phyloP scores from a whole-genome alignment of 1,140 invertebrate genomes.

The Zaprionus tsacasi region DNA sequence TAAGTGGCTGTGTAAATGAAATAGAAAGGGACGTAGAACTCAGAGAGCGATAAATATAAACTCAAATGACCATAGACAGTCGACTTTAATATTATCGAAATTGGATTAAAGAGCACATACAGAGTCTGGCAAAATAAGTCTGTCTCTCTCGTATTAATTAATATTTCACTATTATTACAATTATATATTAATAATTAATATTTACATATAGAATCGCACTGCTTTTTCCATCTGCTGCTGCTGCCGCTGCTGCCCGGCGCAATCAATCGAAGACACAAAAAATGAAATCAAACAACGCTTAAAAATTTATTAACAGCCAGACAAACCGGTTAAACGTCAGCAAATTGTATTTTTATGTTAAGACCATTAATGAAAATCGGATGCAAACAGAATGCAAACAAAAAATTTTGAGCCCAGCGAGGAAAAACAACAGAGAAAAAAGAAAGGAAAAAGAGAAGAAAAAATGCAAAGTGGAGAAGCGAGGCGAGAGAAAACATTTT shows the following conservation, averaged over 20 bases:
- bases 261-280: slow-evolving; percentile 41
- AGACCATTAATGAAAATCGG: slow-evolving; percentile 79
- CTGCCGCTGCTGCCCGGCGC: too few species aligned
- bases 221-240: not conserved
- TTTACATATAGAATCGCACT: not conserved
- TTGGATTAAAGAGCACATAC: too few species aligned
- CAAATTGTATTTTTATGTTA: slow-evolving; percentile 82
- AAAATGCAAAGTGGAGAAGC: slow-evolving; percentile 5
- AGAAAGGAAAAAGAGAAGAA: slow-evolving; percentile 12
- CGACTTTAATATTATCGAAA: too few species aligned
- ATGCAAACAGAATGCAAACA: slow-evolving; percentile 70
- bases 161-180: not conserved
- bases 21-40: not conserved
- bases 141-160: not conserved
- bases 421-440: slow-evolving; percentile 14
- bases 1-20: not conserved
- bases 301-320: slow-evolving; percentile 75
- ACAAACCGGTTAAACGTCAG: slow-evolving; percentile 76
- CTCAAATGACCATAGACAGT: too few species aligned
- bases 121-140: too few species aligned
- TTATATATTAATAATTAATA: not conserved
- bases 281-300: slow-evolving; percentile 76
- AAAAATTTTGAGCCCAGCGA: slow-evolving; percentile 15
- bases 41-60: not conserved
- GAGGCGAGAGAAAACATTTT: slow-evolving; percentile 64